A percentile compares a stretch with the other conserved stretches of the same genome.
Conservation (phyloP, 2,888 invertebrate species). For the Hirudinaria manillensis region DNA sequence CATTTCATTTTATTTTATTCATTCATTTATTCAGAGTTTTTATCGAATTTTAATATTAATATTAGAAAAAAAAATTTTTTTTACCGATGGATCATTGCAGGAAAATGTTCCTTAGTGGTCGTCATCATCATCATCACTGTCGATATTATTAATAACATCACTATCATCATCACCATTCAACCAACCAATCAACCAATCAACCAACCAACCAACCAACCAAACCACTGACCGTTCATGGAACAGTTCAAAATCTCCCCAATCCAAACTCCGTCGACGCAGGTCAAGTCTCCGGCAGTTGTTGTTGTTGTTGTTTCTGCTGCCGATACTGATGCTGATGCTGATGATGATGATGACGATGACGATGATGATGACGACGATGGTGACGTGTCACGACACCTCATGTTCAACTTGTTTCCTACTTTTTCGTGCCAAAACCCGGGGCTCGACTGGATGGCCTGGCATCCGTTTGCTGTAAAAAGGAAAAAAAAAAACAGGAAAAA, state of each 20-base stretch:
- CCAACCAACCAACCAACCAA: neutral
- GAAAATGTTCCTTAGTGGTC: neutral
- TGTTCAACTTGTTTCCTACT: neutral
- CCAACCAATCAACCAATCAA: neutral
- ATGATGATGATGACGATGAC: neutral
- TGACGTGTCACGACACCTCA: neutral
- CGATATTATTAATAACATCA: constrained; percentile 24
- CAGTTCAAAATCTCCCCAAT: neutral
- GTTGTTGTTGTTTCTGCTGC: constrained; percentile 11
- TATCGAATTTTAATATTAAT: too few relatives aligned
- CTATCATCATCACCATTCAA: constrained; percentile 9
- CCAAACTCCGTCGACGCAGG: neutral
- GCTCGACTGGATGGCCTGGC: neutral
- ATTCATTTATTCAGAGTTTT: too few relatives aligned
- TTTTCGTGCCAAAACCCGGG: constrained; percentile 1
- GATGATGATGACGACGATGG: neutral
- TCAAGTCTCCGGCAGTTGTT: neutral
- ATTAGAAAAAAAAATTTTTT: too few relatives aligned
- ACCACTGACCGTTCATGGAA: neutral
- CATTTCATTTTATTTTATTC: too few relatives aligned
- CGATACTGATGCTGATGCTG: neutral
- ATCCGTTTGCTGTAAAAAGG: too few relatives aligned
- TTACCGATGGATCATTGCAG: too few relatives aligned
- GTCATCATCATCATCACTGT: constrained; percentile 26
- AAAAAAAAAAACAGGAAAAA: too few relatives aligned